A percentile compares a stretch with the other conserved stretches of the same genome.
These are phyloP conservation scores for Eristalinus aeneus DNA, from an alignment of 2,888 invertebrate genomes.

Conservation along the genomic window DNA sequence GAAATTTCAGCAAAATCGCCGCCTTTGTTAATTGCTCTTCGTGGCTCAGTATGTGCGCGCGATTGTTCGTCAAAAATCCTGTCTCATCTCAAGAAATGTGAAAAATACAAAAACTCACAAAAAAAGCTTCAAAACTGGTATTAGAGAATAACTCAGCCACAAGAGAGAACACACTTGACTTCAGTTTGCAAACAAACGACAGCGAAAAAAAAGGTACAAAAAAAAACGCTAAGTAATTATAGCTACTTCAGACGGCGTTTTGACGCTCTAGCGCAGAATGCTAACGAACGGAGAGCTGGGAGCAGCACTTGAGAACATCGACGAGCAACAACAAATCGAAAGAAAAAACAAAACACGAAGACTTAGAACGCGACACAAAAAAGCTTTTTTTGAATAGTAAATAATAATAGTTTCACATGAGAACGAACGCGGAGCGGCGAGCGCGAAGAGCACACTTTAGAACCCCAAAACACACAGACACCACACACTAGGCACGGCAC, in stretches of 20 bases:
- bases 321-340: background rate
- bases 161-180: conserved; percentile 55
- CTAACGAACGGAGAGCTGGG: conserved; percentile 46
- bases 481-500: background rate
- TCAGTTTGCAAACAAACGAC: conserved; percentile 32
- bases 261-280: conserved; percentile 51
- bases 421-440: conserved; percentile 4
- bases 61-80: conserved; percentile 45
- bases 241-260: conserved; percentile 54
- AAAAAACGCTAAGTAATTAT: conserved; percentile 50
- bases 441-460: conserved; percentile 42
- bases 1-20: background rate
- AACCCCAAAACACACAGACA: conserved; percentile 46
- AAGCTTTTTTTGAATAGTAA: conserved; percentile 59
- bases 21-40: conserved; percentile 24
- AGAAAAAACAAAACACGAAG: background rate
- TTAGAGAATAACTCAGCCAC: conserved; percentile 46
- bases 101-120: background rate
- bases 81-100: conserved; percentile 34
- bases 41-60: background rate
- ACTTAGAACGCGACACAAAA: background rate
- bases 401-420: conserved; percentile 67
- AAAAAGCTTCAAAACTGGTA: conserved; percentile 63
- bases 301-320: conserved; percentile 27
- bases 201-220: background rate